phyloP scores from a whole-genome alignment of 2,888 invertebrate genomes.

The Ctena decussata region DNA sequence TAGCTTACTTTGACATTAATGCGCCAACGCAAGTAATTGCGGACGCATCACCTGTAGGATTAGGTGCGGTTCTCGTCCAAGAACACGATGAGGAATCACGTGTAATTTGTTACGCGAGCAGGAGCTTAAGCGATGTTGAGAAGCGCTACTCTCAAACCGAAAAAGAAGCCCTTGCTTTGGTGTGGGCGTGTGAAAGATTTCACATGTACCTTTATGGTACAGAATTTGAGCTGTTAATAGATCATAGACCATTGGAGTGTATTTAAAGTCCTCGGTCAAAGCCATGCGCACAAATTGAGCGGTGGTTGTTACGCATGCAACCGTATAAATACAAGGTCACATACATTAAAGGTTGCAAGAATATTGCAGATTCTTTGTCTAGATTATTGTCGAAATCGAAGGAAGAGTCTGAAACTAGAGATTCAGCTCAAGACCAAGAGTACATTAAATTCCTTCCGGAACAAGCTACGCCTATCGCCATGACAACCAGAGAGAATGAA shows the following conservation, averaged over 20 bases:
- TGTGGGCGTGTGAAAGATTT: conserved; percentile 74
- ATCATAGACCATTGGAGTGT: conserved; percentile 47
- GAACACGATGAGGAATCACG: conserved; percentile 38
- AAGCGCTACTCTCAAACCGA: conserved; percentile 61
- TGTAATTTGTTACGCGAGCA: conserved; percentile 55
- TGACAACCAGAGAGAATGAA: too few species aligned
- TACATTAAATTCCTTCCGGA: too few species aligned
- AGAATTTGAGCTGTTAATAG: conserved; percentile 19
- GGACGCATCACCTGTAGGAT: conserved; percentile 53
- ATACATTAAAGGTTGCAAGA: conserved; percentile 40
- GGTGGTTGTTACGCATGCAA: conserved; percentile 68
- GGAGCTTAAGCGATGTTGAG: conserved; percentile 45
- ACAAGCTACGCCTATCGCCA: too few species aligned
- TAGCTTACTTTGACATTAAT: conserved; percentile 37
- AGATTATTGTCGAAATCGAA: conserved; percentile 15
- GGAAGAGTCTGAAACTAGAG: too few species aligned
- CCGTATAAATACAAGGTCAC: conserved; percentile 50
- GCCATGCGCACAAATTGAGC: conserved; percentile 70
- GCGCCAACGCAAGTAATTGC: conserved; percentile 26
- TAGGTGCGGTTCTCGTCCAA: conserved; percentile 52
- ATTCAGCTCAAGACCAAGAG: conserved; percentile 17
- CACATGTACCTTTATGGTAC: conserved; percentile 50
- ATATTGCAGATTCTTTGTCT: conserved; percentile 50
- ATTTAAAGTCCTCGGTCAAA: conserved; percentile 69
- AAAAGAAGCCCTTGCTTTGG: conserved; percentile 53